Conservation (phyloP, 2,888 invertebrate genomes). For the Ypsolopha scabrella region DNA sequence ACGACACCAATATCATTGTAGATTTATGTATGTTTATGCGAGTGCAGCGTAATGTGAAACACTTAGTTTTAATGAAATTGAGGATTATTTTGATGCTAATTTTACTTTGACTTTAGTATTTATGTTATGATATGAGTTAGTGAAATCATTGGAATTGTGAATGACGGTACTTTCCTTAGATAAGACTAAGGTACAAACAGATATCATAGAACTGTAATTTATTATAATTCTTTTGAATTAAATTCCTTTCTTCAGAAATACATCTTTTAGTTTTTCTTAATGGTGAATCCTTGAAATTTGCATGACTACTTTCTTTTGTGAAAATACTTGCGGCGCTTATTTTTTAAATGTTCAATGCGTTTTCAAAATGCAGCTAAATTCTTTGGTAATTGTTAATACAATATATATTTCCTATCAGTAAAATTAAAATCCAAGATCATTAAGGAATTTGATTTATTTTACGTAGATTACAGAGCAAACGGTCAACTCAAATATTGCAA, state of each 20-base stretch:
- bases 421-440: not conserved
- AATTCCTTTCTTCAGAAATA: slow-evolving; percentile 26
- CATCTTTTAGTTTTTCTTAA: slow-evolving; percentile 16
- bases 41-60: not conserved
- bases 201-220: slow-evolving; percentile 24
- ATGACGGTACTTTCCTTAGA: not conserved
- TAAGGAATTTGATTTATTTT: not conserved
- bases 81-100: not conserved
- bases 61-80: not conserved
- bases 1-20: not conserved
- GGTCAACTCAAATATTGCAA: not conserved
- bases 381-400: too few species aligned
- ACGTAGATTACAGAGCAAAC: slow-evolving; percentile 13
- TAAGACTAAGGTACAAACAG: not conserved
- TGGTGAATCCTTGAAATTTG: slow-evolving; percentile 18
- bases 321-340: not conserved
- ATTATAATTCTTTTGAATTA: slow-evolving; percentile 33
- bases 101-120: not conserved
- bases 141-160: too few species aligned
- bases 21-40: not conserved
- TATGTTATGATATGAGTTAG: not conserved
- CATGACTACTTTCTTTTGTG: slow-evolving; percentile 1
- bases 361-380: not conserved
- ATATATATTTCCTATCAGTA: not conserved
- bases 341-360: not conserved